A percentile compares a stretch with the other conserved stretches of the same genome.
These are phyloP conservation scores for Oxyteleia sp. DNA, from an alignment of 2,888 invertebrate species.

Conservation along the genomic window DNA sequence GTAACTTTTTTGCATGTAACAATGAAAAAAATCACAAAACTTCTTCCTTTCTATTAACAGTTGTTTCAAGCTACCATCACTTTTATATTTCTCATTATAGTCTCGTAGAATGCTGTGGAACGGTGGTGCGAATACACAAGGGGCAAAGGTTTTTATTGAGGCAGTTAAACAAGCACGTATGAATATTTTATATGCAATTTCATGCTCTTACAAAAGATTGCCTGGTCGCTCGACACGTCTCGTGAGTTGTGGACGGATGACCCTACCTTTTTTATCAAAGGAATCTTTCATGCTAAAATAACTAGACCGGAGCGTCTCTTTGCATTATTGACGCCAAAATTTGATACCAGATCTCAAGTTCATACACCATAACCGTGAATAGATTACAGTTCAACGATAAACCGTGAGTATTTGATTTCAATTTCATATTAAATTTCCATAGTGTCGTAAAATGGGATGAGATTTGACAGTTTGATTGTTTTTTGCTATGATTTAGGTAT, in stretches of 20 bases:
- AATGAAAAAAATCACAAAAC: background rate
- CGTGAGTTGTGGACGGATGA: conserved; percentile 36
- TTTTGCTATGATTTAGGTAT: too few species aligned
- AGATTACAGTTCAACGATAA: too few species aligned
- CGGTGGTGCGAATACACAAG: conserved; percentile 45
- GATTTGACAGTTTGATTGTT: too few species aligned
- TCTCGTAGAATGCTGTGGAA: conserved; percentile 34
- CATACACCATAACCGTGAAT: background rate
- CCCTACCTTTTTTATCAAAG: conserved; percentile 57
- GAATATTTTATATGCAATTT: conserved; percentile 70
- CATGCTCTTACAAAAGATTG: conserved; percentile 53
- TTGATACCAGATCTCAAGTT: background rate
- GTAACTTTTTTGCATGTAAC: too few species aligned
- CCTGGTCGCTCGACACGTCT: conserved; percentile 32
- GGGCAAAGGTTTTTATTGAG: conserved; percentile 54
- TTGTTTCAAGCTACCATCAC: conserved; percentile 7
- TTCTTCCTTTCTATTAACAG: conserved; percentile 25
- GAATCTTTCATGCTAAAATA: conserved; percentile 43
- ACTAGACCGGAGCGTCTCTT: conserved; percentile 28
- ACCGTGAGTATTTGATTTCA: too few species aligned
- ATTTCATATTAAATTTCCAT: too few species aligned
- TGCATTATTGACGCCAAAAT: conserved; percentile 10
- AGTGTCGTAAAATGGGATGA: too few species aligned
- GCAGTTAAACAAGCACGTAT: conserved; percentile 66
- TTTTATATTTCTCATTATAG: conserved; percentile 45